Base-by-base conservation (phyloP, 37 sponge, comb jelly and placozoan species). In the Beroe forskalii region DNA sequence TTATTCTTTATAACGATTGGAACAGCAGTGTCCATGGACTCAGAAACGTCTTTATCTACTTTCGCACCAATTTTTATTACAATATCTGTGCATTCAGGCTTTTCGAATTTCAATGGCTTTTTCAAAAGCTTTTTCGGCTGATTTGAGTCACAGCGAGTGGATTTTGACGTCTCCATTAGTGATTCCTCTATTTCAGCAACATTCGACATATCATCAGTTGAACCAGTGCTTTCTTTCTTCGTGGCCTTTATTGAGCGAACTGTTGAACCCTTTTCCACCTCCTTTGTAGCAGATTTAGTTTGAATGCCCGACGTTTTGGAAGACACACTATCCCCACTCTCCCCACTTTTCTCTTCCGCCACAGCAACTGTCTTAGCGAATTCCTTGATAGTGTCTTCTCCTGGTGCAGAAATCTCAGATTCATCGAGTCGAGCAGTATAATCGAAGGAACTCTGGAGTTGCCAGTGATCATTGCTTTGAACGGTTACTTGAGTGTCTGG, bases 331-430 rank as follows among this genome's bases (percentile, higher is more conserved):
- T 12, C 55, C 12, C 55, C 55, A 48, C 12, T 17, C 12, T 17
- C 6, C 6, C 12, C 12, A 6, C 6, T 12, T 17, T 48, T 69
- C 32, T 36, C 72, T 69, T 69, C 72, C 8, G 19, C 20, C 14
- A 32, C 36, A 0, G 4, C 37, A 31, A 2, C 19, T 33, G 27
- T 17, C 1, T 69, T 69, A 32, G 38, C 39, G 38, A 69, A 69
- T 4, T 69, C 72, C 32, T 69, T 17, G 37, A 69, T 69, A 35
- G 72, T 69, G 39, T 69, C 72, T 3, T 69, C 72, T 69, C 72
- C 72, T 6, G 12, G 12, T 4, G 17, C 39, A 2, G 72, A 69
- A 2, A 69, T 8, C 38, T 69, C 72, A 3, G 72, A 69, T 14
- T 69, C 72, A 33, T 69, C 38, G 4, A 69, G 12, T 9, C 32